These are phyloP conservation scores for Catocala fraxini DNA, from an alignment of 2,888 invertebrate species.

Conservation along the genomic window DNA sequence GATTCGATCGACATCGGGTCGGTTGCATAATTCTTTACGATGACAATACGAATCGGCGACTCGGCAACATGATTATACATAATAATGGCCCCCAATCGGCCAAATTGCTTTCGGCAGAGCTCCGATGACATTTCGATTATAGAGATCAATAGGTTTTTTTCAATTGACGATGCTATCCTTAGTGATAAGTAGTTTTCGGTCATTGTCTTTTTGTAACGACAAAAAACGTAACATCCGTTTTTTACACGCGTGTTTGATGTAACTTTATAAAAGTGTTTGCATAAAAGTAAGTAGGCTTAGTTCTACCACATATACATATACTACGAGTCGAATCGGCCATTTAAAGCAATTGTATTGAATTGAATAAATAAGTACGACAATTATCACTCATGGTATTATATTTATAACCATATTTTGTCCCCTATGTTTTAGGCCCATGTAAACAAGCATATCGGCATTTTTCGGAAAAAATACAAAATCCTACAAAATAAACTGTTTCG, in stretches of 20 bases:
- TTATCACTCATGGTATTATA: too few relatives aligned
- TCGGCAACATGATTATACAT: slow-evolving; percentile 77
- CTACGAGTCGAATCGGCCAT: too few relatives aligned
- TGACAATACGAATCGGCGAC: slow-evolving; percentile 81
- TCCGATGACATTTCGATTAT: slow-evolving; percentile 78
- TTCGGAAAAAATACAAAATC: too few relatives aligned
- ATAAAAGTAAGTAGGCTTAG: neutral
- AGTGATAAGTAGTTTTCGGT: slow-evolving; percentile 48
- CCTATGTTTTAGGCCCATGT: too few relatives aligned
- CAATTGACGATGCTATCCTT: slow-evolving; percentile 51
- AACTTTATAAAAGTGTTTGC: neutral
- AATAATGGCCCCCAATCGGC: slow-evolving; percentile 69
- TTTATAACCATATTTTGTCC: too few relatives aligned
- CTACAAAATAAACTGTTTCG: too few relatives aligned
- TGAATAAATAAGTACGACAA: too few relatives aligned
- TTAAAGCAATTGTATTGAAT: too few relatives aligned
- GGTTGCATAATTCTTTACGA: slow-evolving; percentile 85
- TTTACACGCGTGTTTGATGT: slow-evolving; percentile 8
- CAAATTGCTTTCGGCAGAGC: slow-evolving; percentile 71
- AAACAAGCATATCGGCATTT: too few relatives aligned
- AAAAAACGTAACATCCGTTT: slow-evolving; percentile 28
- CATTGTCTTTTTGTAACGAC: slow-evolving; percentile 48
- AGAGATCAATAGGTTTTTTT: slow-evolving; percentile 64
- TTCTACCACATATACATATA: neutral
- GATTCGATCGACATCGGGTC: slow-evolving; percentile 74